A percentile compares a stretch with the other conserved stretches of the same genome.
Evolutionary conservation across 2,113 vertebrate species (phyloP).

Genomic region (Syngnathus typhle): DNA sequence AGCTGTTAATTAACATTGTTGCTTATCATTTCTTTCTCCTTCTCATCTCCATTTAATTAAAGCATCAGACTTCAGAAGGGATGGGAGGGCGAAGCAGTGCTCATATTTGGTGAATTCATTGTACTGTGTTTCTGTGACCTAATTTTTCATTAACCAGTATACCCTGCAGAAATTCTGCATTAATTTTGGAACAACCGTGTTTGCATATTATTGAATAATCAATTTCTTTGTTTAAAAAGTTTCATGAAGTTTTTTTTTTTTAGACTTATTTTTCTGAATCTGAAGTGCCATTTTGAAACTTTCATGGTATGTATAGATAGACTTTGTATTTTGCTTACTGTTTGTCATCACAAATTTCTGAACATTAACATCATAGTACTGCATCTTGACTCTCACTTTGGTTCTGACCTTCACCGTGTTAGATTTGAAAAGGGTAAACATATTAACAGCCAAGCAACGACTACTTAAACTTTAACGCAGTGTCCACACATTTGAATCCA

Average conservation of each 20-base stretch:
- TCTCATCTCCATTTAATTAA: conserved; percentile 64
- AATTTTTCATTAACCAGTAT: conserved; percentile 44
- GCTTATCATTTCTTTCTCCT: conserved; percentile 28
- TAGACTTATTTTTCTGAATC: neutral
- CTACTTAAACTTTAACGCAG: neutral
- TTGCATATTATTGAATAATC: conserved; percentile 29
- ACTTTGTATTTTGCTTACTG: neutral
- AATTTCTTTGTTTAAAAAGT: conserved; percentile 14
- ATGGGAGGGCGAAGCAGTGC: conserved; percentile 28
- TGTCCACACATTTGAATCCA: neutral
- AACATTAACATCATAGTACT: neutral
- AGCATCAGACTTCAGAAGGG: conserved; percentile 41
- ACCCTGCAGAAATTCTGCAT: conserved; percentile 39
- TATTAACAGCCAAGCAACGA: neutral
- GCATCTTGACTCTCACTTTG: neutral
- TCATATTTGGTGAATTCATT: conserved; percentile 40
- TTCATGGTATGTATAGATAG: neutral
- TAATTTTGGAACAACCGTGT: conserved; percentile 29
- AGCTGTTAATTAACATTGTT: conserved; percentile 22
- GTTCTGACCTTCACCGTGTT: neutral
- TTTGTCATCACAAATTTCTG: neutral
- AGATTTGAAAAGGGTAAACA: neutral
- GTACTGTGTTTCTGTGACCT: conserved; percentile 47
- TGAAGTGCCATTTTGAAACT: neutral
- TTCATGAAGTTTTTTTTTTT: neutral